Base-by-base conservation (phyloP, 2,888 invertebrate species). In the Monoplex corrugatus region DNA sequence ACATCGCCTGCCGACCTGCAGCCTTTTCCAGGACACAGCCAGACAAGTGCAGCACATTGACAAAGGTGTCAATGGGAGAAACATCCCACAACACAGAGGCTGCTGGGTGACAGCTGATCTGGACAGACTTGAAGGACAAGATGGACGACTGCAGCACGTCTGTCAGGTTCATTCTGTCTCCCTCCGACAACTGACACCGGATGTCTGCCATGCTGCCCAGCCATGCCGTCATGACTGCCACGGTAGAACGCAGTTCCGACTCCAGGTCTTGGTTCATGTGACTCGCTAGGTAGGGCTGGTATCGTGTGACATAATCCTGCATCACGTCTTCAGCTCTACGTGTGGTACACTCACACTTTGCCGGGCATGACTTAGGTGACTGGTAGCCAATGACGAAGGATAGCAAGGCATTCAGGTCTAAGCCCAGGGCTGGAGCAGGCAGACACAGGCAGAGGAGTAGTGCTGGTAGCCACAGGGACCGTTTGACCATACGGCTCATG, bases 181-280 rank as follows among this genome's bases (percentile, higher is more conserved):
- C 83, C n/a, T 10, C 8, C 19, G 32, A 2, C 68, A 88, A 44
- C 28, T 32, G 72, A 44, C 88, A 88, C 43, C 35, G 43, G 57
- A 88, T 57, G 32, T 88, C 82, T 10, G 57, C 82, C 88, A 88
- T 83, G 83, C 32, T 88, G 83, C 88, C 88, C 63, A 83, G 44
- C 88, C 88, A 88, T 1, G 68, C 23, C 13, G 88, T 83, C 88
- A 83, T n/a, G 16, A 23, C 0, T 6, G 43, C 63, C 40, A 88
- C 43, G 35, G 10, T 35, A 10, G 63, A 32, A 32, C 83, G 88
- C 40, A 43, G 28, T 40, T 83, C 88, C 19, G 80, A 28, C 68
- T 88, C 88, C 43, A 88, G 44, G 68, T n/a, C 38, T 19, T 83
- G 88, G 0, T 68, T 35, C 88, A 88, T 88, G 88, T 68, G 68